Base-by-base conservation (phyloP, 2,888 invertebrate species). In the Pristionchus arcanus region DNA sequence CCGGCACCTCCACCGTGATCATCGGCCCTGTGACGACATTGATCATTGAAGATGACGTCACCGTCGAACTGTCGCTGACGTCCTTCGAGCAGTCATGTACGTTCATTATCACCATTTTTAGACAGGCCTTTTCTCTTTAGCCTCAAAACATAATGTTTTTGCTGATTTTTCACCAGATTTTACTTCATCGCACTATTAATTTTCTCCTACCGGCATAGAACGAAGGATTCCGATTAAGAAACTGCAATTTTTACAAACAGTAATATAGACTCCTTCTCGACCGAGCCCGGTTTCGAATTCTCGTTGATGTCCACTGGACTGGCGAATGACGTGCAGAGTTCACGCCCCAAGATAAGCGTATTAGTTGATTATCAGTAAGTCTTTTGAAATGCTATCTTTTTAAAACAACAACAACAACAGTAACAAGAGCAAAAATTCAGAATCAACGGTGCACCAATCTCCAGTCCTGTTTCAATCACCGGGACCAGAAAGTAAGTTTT, bases 21-120 rank as follows among this genome's bases (percentile, higher is more conserved):
- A 42, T 81, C 13, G 49, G 49, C 0, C 49, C 49, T 2, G 81
- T 81, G 9, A 49, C 74, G 11, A 81, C 81, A 9, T 49, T 81
- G 16, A 34, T 49, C 42, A 49, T 81, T 19, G 81, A 49, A 37
- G 81, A 81, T 49, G 81, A 81, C 81, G 49, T 81, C 81, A 81
- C 42, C 49, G 49, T 81, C 16, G 49, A 81, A n/a, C 49, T 81
- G 25, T 28, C 49, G n/a, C 13, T 49, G 9, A 81, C 81, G 2
- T 42, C 81, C 9, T 81, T 81, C n/a, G 16, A 49, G 25, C 13
- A 81, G 9, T 21, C 7, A 4, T n/a, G 81, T 81, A 28, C 49
- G 37, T 21, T 19, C 31, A 31, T 31, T 31, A 19, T 34, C 9
- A 15, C 21, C n/a, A 63, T n/a, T 66, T n/a, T 21, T 66, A 21